phyloP scores from a whole-genome alignment of 2,113 vertebrate species.

The Dendrocopos noguchii region DNA sequence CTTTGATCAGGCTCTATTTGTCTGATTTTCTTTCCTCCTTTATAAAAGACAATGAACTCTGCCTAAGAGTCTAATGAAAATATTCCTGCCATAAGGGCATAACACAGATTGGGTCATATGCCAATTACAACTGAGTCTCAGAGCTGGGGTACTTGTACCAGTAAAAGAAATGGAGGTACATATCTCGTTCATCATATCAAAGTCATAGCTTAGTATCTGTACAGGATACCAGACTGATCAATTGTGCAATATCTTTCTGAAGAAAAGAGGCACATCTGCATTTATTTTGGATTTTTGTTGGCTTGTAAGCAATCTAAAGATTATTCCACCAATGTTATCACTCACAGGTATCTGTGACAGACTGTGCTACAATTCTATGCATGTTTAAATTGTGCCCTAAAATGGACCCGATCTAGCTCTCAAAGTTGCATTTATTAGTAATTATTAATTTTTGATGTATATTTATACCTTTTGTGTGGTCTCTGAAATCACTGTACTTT shows the following conservation, averaged over 20 bases:
- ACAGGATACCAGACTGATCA: background rate
- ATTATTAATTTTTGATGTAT: rapidly evolving
- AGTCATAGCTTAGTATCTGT: background rate
- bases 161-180: background rate
- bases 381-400: background rate
- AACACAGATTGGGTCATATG: background rate
- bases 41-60: background rate
- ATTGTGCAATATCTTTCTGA: background rate
- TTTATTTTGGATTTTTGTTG: background rate
- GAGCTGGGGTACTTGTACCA: background rate
- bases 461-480: background rate
- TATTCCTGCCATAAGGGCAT: background rate
- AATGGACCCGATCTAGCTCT: background rate
- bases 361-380: background rate
- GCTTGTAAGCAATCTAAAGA: background rate
- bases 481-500: background rate
- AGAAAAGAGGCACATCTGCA: background rate
- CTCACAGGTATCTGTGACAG: background rate
- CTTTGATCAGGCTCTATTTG: background rate
- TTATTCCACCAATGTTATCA: background rate
- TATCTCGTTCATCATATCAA: background rate
- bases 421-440: background rate
- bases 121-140: background rate
- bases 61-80: background rate
- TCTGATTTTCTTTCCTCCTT: background rate